A percentile compares a stretch with the other conserved stretches of the same genome.
Conservation (phyloP, 1,140 invertebrate species). For the Eumeta japonica region DNA sequence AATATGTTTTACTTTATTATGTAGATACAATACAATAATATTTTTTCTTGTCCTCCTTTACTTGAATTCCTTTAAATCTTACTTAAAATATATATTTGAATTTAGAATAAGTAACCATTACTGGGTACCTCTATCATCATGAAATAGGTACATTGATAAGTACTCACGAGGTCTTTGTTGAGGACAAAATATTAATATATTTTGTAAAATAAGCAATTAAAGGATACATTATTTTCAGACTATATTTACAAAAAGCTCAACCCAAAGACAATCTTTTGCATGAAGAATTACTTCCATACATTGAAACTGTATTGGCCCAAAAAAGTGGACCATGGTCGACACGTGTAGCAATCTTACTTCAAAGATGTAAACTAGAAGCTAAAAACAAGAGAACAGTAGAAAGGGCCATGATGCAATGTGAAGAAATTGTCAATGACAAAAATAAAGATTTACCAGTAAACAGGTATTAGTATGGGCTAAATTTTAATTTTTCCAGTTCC, state of each 20-base stretch:
- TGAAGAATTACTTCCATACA: constrained; percentile 80
- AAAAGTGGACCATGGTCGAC: constrained; percentile 73
- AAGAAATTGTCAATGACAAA: constrained; percentile 69
- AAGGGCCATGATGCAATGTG: constrained; percentile 81
- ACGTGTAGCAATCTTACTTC: constrained; percentile 65
- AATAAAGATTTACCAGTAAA: constrained; percentile 21
- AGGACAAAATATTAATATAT: no score
- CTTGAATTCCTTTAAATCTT: no score
- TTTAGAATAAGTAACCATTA: no score
- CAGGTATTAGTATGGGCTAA: no score
- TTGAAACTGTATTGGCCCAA: constrained; percentile 65
- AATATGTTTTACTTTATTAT: no score
- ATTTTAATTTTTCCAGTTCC: not conserved
- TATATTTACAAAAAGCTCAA: constrained; percentile 69
- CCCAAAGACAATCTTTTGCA: constrained; percentile 73
- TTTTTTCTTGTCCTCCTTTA: no score
- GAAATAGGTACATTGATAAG: no score
- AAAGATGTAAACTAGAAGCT: constrained; percentile 76
- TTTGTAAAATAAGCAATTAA: no score
- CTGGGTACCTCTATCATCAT: no score
- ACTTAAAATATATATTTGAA: constrained; percentile 3
- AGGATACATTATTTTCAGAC: no score
- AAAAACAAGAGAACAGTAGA: constrained; percentile 78
- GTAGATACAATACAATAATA: no score
- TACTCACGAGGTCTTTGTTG: no score